Conservation (phyloP, 2,113 vertebrate species). For the Erinaceus europaeus region DNA sequence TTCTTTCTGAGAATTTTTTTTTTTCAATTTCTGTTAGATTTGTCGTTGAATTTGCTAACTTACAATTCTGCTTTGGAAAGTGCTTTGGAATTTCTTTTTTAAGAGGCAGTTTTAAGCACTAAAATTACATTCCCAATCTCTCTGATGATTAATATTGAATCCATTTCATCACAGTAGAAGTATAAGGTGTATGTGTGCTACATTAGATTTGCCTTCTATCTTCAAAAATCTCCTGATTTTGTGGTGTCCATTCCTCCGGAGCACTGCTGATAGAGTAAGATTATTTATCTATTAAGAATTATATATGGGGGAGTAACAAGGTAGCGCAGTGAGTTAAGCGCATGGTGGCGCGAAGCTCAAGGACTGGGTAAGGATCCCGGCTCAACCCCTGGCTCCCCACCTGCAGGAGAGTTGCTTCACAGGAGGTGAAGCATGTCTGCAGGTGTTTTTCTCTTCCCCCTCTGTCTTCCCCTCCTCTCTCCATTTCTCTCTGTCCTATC, state of each 20-base stretch:
- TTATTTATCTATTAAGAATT: neutral
- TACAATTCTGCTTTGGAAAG: neutral
- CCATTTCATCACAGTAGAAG: neutral
- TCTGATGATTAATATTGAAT: conserved; percentile 5
- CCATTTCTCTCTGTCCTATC: too few species aligned
- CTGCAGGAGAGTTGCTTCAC: too few species aligned
- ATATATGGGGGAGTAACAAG: too few species aligned
- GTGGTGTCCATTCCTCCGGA: neutral
- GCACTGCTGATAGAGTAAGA: neutral
- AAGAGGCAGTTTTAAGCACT: neutral
- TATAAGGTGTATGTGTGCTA: neutral
- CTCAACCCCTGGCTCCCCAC: too few species aligned
- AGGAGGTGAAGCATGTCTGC: too few species aligned
- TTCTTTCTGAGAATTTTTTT: neutral
- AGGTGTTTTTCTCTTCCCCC: too few species aligned
- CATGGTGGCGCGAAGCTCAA: too few species aligned
- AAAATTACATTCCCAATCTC: neutral
- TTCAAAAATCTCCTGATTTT: neutral
- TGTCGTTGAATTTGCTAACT: conserved; percentile 6
- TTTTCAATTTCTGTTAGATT: neutral
- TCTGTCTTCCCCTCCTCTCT: too few species aligned
- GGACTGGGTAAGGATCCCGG: too few species aligned
- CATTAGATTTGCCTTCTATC: neutral
- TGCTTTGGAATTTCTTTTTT: neutral
- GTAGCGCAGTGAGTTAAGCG: too few species aligned